Evolutionary conservation across 2,113 vertebrate genomes (phyloP), one percentile per base, ranked within the genome.

Genomic region (Hemichromis elongatus): DNA sequence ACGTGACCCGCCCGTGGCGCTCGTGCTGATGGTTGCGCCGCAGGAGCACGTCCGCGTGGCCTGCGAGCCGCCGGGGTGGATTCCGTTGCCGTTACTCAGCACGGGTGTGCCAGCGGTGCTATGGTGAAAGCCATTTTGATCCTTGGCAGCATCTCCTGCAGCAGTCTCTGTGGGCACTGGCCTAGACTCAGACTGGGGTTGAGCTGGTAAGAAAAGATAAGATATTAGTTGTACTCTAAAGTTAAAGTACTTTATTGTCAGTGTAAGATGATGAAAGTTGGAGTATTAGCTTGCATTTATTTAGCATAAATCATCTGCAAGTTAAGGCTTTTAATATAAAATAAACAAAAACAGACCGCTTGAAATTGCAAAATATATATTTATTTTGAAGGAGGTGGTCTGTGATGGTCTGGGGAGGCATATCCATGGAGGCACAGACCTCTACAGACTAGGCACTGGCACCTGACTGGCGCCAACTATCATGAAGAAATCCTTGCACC

Each of bases 101-200:
- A 24, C 7, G 42, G 90, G 52, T 33, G 84, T 16, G 91, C 89
- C 30, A 52, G 85, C 21, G 59, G 50, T 16, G 84, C 85, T 88
- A 89, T 87, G 6, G 35, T 42, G 95, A 5, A 94, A 94, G 83
- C 96, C 95, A 1, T 97, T 97, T 91, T 96, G 96, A 81, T 96
- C 94, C 90, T 92, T 96, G 92, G 90, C 90, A 66, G 70, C 89
- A 86, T 97, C 96, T 93, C 96, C 97, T 79, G 97, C 95, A 37
- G 80, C 86, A 3, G 91, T 90, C 90, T 96, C 90, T 50, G 94
- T 96, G 87, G 94, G 47, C 84, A 93, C 94, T 2, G 96, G 95
- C 86, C 94, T 96, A 88, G 97, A 94, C 93, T 96, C 94, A 50
- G 97, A 90, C 85, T 96, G 97, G 95, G 98, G 98, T 93, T 99